Evolutionary conservation across 2,113 vertebrate species (phyloP).

Genomic region (Cavia porcellus): DNA sequence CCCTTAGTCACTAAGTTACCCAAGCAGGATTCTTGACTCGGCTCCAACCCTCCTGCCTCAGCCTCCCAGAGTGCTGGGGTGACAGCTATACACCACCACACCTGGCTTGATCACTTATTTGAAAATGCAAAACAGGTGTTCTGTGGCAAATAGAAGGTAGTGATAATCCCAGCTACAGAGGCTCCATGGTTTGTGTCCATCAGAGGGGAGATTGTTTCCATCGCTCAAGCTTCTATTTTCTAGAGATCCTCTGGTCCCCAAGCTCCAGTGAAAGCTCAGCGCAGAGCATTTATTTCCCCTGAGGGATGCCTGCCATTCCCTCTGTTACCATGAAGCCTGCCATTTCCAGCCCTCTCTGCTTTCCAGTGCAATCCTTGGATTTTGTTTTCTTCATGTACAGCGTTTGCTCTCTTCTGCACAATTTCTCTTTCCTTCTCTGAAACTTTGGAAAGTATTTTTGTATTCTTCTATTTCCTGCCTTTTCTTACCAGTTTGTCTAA

Average conservation of each 20-base stretch:
- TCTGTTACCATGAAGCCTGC: accelerated
- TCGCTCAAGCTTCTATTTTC: accelerated
- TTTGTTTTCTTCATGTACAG: background rate
- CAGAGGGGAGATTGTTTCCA: accelerated
- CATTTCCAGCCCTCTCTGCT: background rate
- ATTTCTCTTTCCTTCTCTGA: slow-evolving; percentile 55
- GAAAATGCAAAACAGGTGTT: background rate
- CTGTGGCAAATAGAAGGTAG: background rate
- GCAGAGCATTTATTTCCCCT: too few species aligned
- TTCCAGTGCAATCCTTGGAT: background rate
- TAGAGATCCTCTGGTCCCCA: accelerated
- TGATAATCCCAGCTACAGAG: background rate
- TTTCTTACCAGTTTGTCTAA: slow-evolving; percentile 72
- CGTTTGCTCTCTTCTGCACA: slow-evolving; percentile 37
- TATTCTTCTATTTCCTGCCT: slow-evolving; percentile 78
- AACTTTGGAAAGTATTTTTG: slow-evolving; percentile 79
- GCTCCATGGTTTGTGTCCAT: accelerated
- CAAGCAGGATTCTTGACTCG: background rate
- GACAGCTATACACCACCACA: too few species aligned
- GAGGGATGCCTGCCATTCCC: accelerated
- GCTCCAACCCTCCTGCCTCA: background rate
- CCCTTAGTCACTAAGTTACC: background rate
- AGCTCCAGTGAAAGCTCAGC: accelerated
- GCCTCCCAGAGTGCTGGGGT: background rate
- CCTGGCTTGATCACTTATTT: background rate